A percentile compares a stretch with the other conserved stretches of the same genome.
These are phyloP conservation scores for Sepiola atlantica DNA, from an alignment of 2,888 invertebrate genomes.

Conservation along the genomic window DNA sequence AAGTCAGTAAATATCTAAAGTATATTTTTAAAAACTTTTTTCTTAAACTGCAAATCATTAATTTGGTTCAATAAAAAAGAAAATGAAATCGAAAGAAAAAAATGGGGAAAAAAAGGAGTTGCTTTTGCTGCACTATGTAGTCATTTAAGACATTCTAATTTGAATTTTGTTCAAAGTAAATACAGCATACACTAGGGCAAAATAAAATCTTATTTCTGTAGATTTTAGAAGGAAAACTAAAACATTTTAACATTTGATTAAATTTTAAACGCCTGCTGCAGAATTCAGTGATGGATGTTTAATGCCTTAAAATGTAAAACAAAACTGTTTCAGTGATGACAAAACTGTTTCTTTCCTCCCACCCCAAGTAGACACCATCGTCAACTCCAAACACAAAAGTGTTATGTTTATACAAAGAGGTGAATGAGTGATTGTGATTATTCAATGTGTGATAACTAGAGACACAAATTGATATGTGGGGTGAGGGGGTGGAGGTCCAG, in stretches of 20 bases:
- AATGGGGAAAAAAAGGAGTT: too few relatives aligned
- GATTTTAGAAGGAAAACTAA: too few relatives aligned
- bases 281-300: neutral
- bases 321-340: neutral
- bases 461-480: neutral
- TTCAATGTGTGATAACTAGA: neutral
- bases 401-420: neutral
- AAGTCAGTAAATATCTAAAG: too few relatives aligned
- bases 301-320: neutral
- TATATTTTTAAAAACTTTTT: too few relatives aligned
- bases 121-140: too few relatives aligned
- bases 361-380: neutral
- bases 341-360: neutral
- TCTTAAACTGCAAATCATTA: too few relatives aligned
- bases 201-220: too few relatives aligned
- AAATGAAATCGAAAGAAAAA: too few relatives aligned
- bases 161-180: too few relatives aligned
- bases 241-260: neutral
- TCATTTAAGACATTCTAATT: too few relatives aligned
- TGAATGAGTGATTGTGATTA: neutral
- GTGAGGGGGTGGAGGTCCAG: neutral
- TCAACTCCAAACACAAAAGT: neutral
- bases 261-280: neutral
- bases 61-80: too few relatives aligned
- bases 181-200: too few relatives aligned